phyloP scores from a whole-genome alignment of 2,888 invertebrate genomes.

The Tipula vernalis region DNA sequence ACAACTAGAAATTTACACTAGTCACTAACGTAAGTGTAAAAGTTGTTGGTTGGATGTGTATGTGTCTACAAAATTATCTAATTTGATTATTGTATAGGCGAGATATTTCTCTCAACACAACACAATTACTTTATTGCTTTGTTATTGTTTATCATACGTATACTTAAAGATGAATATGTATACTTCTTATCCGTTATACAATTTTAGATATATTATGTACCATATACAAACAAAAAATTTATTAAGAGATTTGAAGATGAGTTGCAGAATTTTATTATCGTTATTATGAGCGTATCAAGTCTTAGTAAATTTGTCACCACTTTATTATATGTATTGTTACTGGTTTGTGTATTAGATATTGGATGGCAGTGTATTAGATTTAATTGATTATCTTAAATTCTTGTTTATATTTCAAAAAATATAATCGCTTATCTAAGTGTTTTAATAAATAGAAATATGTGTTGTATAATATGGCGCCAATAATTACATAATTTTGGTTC shows the following conservation, averaged over 20 bases:
- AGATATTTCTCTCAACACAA: neutral
- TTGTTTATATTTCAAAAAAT: neutral
- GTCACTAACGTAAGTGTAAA: neutral
- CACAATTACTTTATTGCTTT: neutral
- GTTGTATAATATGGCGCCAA: neutral
- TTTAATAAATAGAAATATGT: neutral
- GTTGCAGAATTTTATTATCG: neutral
- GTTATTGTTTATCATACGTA: neutral
- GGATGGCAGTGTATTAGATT: neutral
- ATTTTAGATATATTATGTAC: neutral
- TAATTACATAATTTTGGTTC: neutral
- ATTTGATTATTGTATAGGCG: neutral
- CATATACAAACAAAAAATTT: neutral
- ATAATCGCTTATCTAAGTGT: neutral
- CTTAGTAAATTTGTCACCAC: neutral
- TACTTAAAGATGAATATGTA: neutral
- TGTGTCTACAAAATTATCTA: neutral
- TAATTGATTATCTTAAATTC: neutral
- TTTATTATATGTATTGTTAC: neutral
- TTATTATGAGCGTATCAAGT: neutral
- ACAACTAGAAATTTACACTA: neutral
- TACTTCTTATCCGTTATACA: neutral
- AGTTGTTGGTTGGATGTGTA: neutral
- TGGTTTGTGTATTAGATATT: neutral
- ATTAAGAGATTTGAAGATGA: neutral